These are phyloP conservation scores for Pycnomerus fuliginosus DNA, from an alignment of 2,888 invertebrate genomes.

Conservation along the genomic window DNA sequence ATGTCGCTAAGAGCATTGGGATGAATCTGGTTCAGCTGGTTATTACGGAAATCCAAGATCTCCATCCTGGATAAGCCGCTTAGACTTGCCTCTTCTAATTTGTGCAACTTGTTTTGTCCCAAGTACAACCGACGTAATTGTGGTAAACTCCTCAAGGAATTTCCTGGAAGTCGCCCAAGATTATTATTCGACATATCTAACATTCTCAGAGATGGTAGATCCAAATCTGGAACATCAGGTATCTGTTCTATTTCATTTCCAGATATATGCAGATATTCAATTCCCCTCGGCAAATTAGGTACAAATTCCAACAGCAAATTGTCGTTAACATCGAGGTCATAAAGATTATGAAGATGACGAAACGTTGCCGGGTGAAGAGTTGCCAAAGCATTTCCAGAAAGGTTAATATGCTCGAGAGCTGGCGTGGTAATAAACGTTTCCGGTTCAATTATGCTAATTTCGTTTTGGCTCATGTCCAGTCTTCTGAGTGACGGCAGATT, in stretches of 20 bases:
- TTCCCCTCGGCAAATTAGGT: slow-evolving; percentile 73
- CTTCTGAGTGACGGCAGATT: slow-evolving; percentile 75
- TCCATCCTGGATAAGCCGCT: slow-evolving; percentile 70
- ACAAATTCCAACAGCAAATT: slow-evolving; percentile 74
- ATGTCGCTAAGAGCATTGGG: slow-evolving; percentile 66
- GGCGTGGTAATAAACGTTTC: slow-evolving; percentile 72
- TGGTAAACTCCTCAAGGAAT: slow-evolving; percentile 64
- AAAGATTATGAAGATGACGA: slow-evolving; percentile 70
- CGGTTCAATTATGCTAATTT: slow-evolving; percentile 68
- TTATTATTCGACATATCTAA: slow-evolving; percentile 64
- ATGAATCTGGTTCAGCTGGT: slow-evolving; percentile 68
- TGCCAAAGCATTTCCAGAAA: slow-evolving; percentile 73
- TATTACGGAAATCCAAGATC: slow-evolving; percentile 71
- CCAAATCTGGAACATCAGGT: slow-evolving; percentile 65
- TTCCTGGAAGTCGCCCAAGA: slow-evolving; percentile 57
- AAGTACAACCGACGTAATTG: slow-evolving; percentile 69
- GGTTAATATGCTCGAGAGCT: slow-evolving; percentile 74
- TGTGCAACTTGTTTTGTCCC: slow-evolving; percentile 70
- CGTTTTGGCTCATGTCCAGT: slow-evolving; percentile 75
- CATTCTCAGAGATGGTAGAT: slow-evolving; percentile 70
- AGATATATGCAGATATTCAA: slow-evolving; percentile 72
- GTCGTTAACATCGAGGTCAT: slow-evolving; percentile 74
- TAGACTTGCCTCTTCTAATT: slow-evolving; percentile 69
- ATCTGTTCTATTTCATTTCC: slow-evolving; percentile 70
- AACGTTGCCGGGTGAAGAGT: slow-evolving; percentile 76